These are phyloP conservation scores for Panzeria rudis DNA, from an alignment of 2,888 invertebrate genomes.

Conservation along the genomic window DNA sequence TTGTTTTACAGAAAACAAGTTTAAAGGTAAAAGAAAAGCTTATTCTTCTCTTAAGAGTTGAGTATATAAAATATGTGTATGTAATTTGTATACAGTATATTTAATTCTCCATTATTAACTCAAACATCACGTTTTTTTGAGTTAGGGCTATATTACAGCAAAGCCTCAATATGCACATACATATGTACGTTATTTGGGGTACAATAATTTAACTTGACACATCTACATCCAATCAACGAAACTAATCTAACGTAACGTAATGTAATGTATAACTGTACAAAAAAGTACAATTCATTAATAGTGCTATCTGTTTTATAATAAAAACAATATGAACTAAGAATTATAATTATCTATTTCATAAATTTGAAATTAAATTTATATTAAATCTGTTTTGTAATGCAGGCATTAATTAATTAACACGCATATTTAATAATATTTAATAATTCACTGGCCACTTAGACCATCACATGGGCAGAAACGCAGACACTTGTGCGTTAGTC, in stretches of 20 bases:
- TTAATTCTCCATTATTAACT: too few relatives aligned
- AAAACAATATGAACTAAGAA: conserved; percentile 17
- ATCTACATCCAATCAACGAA: background rate
- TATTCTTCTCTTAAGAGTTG: too few relatives aligned
- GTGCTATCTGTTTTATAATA: background rate
- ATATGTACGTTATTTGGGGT: too few relatives aligned
- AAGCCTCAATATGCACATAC: too few relatives aligned
- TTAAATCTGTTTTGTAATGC: conserved; percentile 49
- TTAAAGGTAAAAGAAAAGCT: too few relatives aligned
- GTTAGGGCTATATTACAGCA: too few relatives aligned
- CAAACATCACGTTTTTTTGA: too few relatives aligned
- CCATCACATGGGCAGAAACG: background rate
- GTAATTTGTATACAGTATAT: too few relatives aligned
- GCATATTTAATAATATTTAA: conserved; percentile 52
- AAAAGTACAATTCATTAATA: background rate
- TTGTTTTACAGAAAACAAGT: too few relatives aligned
- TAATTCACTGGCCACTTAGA: background rate
- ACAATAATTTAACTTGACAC: too few relatives aligned
- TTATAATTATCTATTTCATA: conserved; percentile 35
- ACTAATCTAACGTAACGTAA: background rate
- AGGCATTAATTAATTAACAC: conserved; percentile 52
- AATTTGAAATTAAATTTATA: conserved; percentile 22
- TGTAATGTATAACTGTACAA: background rate
- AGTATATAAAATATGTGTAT: too few relatives aligned
- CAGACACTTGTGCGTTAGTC: conserved; percentile 4